Percentiles rank a stretch among this genome's conserved stretches.
These are phyloP conservation scores for Ctenochaetus hawaiiensis DNA, from an alignment of 2,797 vertebrate genomes.

Conservation along the genomic window DNA sequence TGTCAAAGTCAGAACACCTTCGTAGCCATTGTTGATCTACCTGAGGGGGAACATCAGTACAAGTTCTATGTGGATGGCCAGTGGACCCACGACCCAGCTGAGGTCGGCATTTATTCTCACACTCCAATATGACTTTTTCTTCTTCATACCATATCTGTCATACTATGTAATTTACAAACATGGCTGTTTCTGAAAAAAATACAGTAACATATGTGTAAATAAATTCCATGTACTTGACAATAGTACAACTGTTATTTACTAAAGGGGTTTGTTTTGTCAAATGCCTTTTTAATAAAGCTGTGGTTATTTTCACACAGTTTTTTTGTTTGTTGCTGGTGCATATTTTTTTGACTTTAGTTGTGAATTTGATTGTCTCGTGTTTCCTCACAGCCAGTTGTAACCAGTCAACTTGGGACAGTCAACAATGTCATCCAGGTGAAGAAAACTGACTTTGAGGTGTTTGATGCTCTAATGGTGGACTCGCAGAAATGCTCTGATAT, in stretches of 20 bases:
- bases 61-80: constrained; percentile 98
- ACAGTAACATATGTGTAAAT: not conserved
- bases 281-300: not conserved
- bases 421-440: constrained; percentile 99
- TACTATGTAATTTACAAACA: not conserved
- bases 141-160: not conserved
- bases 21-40: constrained; percentile 96
- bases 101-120: constrained; percentile 83
- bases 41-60: constrained; percentile 98
- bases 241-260: not conserved
- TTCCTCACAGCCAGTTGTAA: constrained; percentile 89
- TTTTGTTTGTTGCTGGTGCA: not conserved
- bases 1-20: constrained; percentile 96
- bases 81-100: constrained; percentile 96
- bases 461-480: constrained; percentile 99
- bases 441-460: constrained; percentile 99
- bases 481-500: constrained; percentile 96
- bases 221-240: not conserved
- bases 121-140: not conserved
- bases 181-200: not conserved
- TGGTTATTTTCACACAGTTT: not conserved
- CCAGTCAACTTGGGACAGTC: constrained; percentile 95
- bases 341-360: not conserved
- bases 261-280: not conserved
- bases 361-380: not conserved